These are phyloP conservation scores for Himalopsyche kuldschensis DNA, from an alignment of 2,888 invertebrate species.

Conservation along the genomic window DNA sequence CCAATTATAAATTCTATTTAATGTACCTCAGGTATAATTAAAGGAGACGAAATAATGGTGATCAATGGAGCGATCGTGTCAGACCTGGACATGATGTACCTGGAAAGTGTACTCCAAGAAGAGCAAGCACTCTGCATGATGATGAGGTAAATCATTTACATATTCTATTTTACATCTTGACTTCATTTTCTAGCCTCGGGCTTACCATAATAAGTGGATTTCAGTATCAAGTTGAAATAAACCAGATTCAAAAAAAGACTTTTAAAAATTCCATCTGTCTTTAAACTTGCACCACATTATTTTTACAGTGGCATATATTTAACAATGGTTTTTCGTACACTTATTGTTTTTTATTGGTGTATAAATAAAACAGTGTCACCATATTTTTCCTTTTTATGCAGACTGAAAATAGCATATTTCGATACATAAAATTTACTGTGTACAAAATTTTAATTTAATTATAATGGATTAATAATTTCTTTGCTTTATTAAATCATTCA, in stretches of 20 bases:
- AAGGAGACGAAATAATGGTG: constrained; percentile 98
- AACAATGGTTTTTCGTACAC: too few species aligned
- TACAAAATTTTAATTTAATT: too few species aligned
- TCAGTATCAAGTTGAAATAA: background rate
- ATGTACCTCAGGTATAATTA: constrained; percentile 79
- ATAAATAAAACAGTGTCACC: too few species aligned
- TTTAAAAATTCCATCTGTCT: background rate
- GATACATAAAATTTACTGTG: too few species aligned
- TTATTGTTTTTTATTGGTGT: too few species aligned
- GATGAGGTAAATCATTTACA: constrained; percentile 68
- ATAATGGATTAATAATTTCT: too few species aligned
- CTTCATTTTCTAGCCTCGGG: background rate
- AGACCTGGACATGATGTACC: constrained; percentile 99
- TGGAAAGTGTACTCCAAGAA: constrained; percentile 94
- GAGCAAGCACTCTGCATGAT: constrained; percentile 94
- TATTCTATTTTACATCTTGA: background rate
- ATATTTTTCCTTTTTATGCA: too few species aligned
- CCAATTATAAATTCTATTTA: background rate
- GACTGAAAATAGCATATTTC: too few species aligned
- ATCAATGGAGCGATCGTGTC: constrained; percentile 97
- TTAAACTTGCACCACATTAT: too few species aligned
- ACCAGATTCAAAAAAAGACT: background rate
- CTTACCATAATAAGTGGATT: background rate
- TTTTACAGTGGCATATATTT: too few species aligned
- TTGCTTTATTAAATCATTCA: too few species aligned